phyloP scores from a whole-genome alignment of 2,113 vertebrate genomes.

The Anhinga anhinga region DNA sequence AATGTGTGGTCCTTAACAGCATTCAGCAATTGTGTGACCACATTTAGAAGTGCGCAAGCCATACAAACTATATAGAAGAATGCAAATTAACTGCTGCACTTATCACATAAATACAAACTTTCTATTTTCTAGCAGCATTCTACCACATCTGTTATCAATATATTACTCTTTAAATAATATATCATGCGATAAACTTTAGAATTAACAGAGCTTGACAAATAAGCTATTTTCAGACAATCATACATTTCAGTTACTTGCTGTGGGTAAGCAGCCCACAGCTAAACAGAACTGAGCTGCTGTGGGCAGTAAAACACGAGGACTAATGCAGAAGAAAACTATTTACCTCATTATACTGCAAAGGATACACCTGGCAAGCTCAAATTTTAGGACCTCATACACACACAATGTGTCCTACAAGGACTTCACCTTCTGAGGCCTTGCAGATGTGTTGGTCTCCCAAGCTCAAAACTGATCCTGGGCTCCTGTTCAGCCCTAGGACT shows the following conservation, averaged over 20 bases:
- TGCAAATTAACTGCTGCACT: background rate
- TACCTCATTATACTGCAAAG: background rate
- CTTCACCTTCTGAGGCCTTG: background rate
- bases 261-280: background rate
- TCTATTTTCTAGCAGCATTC: background rate
- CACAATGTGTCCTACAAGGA: background rate
- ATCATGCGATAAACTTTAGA: background rate
- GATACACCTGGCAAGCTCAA: background rate
- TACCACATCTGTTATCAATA: background rate
- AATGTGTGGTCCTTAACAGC: constrained; percentile 65
- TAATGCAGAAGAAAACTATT: background rate
- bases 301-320: background rate
- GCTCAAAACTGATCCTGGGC: background rate
- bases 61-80: background rate
- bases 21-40: background rate
- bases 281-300: background rate
- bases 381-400: background rate
- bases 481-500: background rate
- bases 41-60: constrained; percentile 7
- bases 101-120: background rate
- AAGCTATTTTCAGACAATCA: background rate
- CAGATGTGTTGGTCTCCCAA: background rate
- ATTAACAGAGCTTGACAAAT: background rate
- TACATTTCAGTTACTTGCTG: background rate
- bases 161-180: background rate